phyloP scores from a whole-genome alignment of 2,888 invertebrate species.

The Dynastes tityus region DNA sequence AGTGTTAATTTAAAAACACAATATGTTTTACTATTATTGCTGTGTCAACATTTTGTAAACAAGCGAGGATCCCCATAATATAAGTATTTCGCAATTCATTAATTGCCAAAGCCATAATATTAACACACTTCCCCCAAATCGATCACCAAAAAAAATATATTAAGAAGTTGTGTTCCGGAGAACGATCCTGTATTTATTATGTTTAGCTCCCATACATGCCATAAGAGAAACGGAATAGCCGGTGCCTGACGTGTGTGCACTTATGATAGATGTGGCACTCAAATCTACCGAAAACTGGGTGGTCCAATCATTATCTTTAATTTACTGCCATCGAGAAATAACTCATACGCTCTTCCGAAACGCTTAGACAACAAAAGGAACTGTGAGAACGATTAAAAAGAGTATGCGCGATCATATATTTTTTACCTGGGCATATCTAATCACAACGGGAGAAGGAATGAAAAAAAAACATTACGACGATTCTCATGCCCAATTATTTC shows the following conservation, averaged over 20 bases:
- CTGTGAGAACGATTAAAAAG: constrained; percentile 48
- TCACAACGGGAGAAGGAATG: constrained; percentile 39
- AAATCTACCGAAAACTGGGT: constrained; percentile 60
- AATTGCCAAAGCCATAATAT: background rate
- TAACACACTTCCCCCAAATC: constrained; percentile 15
- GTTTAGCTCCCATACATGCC: constrained; percentile 14
- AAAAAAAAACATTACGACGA: constrained; percentile 22
- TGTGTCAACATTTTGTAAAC: background rate
- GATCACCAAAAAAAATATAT: constrained; percentile 21
- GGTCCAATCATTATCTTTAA: constrained; percentile 62
- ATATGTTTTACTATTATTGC: no score
- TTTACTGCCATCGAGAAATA: constrained; percentile 57
- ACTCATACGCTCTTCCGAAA: constrained; percentile 49
- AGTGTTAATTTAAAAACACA: no score
- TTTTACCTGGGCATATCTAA: constrained; percentile 47
- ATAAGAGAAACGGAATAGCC: constrained; percentile 20
- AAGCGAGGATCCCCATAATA: background rate
- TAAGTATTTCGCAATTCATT: constrained; percentile 20
- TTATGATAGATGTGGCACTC: constrained; percentile 60
- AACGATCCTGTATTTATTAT: constrained; percentile 31
- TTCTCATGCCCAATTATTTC: constrained; percentile 50
- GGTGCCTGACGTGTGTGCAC: constrained; percentile 54
- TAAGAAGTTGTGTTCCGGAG: background rate
- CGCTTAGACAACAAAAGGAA: constrained; percentile 50
- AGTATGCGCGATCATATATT: constrained; percentile 41